phyloP scores from a whole-genome alignment of 2,888 invertebrate genomes.

The Drosophila paranaensis region DNA sequence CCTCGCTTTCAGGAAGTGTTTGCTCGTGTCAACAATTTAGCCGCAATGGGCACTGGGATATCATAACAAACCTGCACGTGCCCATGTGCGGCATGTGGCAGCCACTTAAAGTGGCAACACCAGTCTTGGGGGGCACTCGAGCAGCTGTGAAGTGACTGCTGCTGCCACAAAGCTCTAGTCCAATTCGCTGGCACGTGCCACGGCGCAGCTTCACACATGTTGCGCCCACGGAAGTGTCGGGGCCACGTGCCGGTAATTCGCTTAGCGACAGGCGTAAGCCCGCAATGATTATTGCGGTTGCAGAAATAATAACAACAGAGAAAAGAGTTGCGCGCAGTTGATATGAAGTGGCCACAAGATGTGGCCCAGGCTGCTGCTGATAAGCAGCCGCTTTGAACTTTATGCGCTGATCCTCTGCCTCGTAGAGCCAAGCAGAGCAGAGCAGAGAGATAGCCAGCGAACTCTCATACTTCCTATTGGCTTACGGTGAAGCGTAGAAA shows the following conservation, averaged over 20 bases:
- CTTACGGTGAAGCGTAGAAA: slow-evolving; percentile 67
- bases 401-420: slow-evolving; percentile 58
- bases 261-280: slow-evolving; percentile 75
- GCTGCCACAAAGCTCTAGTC: slow-evolving; percentile 25
- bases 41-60: slow-evolving; percentile 45
- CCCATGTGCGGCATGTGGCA: slow-evolving; percentile 21
- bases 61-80: slow-evolving; percentile 68
- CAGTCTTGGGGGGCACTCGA: slow-evolving; percentile 57
- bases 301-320: slow-evolving; percentile 24
- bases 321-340: slow-evolving; percentile 63
- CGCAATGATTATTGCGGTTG: slow-evolving; percentile 69
- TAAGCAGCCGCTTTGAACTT: slow-evolving; percentile 44
- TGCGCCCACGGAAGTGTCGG: slow-evolving; percentile 53
- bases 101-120: slow-evolving; percentile 47
- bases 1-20: slow-evolving; percentile 16
- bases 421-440: slow-evolving; percentile 8
- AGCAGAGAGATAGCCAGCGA: slow-evolving; percentile 12
- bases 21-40: slow-evolving; percentile 58
- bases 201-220: slow-evolving; percentile 63
- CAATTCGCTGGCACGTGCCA: slow-evolving; percentile 45
- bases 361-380: slow-evolving; percentile 30
- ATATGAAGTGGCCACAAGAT: slow-evolving; percentile 55
- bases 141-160: slow-evolving; percentile 46
- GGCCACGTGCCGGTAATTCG: slow-evolving; percentile 73
- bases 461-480: slow-evolving; percentile 79